A percentile compares a stretch with the other conserved stretches of the same genome.
phyloP scores from a whole-genome alignment of 2,888 invertebrate genomes.

The Apoderus coryli region DNA sequence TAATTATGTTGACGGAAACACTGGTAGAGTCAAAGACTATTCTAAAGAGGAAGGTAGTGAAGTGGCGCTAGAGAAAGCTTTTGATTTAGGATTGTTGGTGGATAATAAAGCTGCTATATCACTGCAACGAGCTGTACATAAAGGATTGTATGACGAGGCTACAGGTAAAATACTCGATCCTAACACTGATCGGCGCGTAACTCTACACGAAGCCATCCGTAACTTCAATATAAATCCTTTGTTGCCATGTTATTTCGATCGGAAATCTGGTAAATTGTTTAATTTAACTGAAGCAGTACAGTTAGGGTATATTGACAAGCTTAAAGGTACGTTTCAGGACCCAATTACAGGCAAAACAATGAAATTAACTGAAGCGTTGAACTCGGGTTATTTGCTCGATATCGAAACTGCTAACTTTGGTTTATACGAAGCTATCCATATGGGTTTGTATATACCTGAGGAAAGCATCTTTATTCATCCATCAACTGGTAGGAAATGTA shows the following conservation, averaged over 20 bases:
- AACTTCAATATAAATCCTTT: conserved; percentile 67
- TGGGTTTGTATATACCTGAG: conserved; percentile 60
- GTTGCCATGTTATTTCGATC: conserved; percentile 68
- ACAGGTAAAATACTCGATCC: conserved; percentile 75
- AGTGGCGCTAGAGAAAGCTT: conserved; percentile 60
- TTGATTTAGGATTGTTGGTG: conserved; percentile 62
- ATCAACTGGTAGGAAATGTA: conserved; percentile 55
- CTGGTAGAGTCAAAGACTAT: conserved; percentile 56
- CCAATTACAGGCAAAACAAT: conserved; percentile 51
- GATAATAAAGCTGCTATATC: conserved; percentile 73
- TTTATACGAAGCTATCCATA: conserved; percentile 61
- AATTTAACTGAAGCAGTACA: conserved; percentile 69
- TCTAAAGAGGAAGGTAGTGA: conserved; percentile 46
- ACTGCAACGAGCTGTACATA: conserved; percentile 70
- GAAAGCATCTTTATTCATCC: conserved; percentile 61
- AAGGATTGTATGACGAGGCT: conserved; percentile 69
- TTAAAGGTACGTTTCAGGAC: conserved; percentile 63
- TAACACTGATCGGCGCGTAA: conserved; percentile 60
- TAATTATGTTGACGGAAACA: conserved; percentile 58
- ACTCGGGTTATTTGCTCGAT: conserved; percentile 67
- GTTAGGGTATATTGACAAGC: conserved; percentile 64
- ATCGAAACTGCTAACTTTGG: conserved; percentile 73
- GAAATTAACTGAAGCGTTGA: conserved; percentile 58
- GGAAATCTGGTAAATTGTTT: conserved; percentile 53
- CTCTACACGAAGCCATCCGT: conserved; percentile 71